phyloP scores from a whole-genome alignment of 1,140 invertebrate species.

The Amyelois transitella region DNA sequence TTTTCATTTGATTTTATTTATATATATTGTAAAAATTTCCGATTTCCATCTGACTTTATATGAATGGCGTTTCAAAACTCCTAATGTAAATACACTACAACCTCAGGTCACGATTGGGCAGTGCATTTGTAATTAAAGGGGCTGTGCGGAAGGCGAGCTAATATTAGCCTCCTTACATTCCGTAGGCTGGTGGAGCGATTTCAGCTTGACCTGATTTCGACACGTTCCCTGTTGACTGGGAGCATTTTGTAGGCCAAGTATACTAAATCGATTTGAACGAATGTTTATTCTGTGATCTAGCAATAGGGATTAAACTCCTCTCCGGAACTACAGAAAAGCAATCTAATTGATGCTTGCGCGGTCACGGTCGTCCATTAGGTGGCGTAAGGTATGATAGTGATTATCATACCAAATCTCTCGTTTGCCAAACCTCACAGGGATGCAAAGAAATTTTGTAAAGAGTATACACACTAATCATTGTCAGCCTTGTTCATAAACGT shows the following conservation, averaged over 20 bases:
- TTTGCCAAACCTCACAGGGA: no score
- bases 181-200: slow-evolving; percentile 44
- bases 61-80: no score
- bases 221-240: slow-evolving; percentile 23
- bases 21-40: no score
- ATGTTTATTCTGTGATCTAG: neutral
- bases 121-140: slow-evolving; percentile 14
- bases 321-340: neutral
- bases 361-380: neutral
- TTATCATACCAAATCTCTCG: no score
- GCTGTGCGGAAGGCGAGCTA: slow-evolving; percentile 44
- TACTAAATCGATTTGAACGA: neutral
- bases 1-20: no score
- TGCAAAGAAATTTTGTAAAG: no score
- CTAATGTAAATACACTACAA: no score
- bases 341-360: neutral
- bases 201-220: slow-evolving; percentile 56
- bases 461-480: no score
- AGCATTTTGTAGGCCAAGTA: slow-evolving; percentile 7
- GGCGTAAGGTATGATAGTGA: neutral
- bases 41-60: no score
- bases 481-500: no score
- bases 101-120: neutral
- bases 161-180: slow-evolving; percentile 67
- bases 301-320: neutral